phyloP scores from a whole-genome alignment of 2,888 invertebrate genomes.

The Podotricha telesiphe region DNA sequence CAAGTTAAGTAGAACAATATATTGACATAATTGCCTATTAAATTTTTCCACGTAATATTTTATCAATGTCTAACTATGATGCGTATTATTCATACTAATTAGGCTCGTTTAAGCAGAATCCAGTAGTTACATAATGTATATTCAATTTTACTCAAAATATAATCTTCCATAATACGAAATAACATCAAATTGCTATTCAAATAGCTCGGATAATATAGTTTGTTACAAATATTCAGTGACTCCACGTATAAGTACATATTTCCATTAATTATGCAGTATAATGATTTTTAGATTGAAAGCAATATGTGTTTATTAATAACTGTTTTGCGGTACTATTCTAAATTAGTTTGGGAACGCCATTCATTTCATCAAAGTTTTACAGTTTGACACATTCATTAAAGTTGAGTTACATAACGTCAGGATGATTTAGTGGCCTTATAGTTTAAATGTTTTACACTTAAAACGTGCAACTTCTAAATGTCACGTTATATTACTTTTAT shows the following conservation, averaged over 20 bases:
- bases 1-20: neutral
- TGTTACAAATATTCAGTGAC: neutral
- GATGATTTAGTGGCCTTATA: slow-evolving; percentile 13
- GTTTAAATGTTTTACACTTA: slow-evolving; percentile 1
- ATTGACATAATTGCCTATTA: neutral
- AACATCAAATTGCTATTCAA: neutral
- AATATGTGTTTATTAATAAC: slow-evolving; percentile 21
- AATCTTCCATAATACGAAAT: neutral
- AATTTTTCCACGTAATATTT: neutral
- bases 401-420: slow-evolving; percentile 20
- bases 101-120: no score
- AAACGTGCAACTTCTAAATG: neutral
- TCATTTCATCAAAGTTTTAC: slow-evolving; percentile 24
- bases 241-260: neutral
- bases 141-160: neutral
- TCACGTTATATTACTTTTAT: neutral
- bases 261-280: slow-evolving; percentile 1
- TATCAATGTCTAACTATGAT: neutral
- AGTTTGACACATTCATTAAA: slow-evolving; percentile 30
- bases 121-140: no score
- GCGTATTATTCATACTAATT: no score
- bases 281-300: slow-evolving; percentile 17
- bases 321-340: slow-evolving; percentile 18
- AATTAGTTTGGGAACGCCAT: slow-evolving; percentile 24
- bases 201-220: slow-evolving; percentile 1